A percentile compares a stretch with the other conserved stretches of the same genome.
phyloP scores from a whole-genome alignment of 2,888 invertebrate species.

The Scelioninae gen. 1 region DNA sequence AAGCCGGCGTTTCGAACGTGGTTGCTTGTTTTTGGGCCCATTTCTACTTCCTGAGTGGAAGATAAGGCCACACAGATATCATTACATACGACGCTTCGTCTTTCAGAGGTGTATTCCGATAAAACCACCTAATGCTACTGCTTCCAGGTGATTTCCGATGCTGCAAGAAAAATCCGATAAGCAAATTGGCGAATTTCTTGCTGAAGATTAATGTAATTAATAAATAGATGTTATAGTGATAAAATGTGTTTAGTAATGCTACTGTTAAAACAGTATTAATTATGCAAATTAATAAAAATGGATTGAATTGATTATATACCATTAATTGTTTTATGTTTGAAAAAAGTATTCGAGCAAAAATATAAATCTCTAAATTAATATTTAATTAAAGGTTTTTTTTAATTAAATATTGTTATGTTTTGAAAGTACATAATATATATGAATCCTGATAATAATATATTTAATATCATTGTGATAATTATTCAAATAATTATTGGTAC shows the following conservation, averaged over 20 bases:
- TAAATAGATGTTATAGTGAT: constrained; percentile 13
- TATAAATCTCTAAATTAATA: background rate
- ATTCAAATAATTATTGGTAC: no score
- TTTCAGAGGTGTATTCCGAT: constrained; percentile 36
- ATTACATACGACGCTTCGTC: constrained; percentile 33
- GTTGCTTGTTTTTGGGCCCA: constrained; percentile 64
- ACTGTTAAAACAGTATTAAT: no score
- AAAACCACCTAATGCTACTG: constrained; percentile 39
- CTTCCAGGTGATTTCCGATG: constrained; percentile 40
- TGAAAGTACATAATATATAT: no score
- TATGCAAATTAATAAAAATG: no score
- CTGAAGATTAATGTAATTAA: constrained; percentile 21
- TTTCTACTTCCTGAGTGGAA: constrained; percentile 55
- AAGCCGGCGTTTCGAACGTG: constrained; percentile 46
- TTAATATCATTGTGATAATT: no score
- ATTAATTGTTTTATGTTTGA: no score
- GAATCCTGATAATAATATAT: no score
- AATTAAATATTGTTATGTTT: no score
- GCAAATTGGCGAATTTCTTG: constrained; percentile 33
- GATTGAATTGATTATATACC: no score
- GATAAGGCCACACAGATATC: constrained; percentile 59
- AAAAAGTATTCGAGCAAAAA: background rate
- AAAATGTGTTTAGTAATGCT: background rate
- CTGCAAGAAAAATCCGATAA: constrained; percentile 28
- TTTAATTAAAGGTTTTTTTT: background rate